Base-by-base conservation (phyloP, 23 tunicate species). In the Corella eumyota region DNA sequence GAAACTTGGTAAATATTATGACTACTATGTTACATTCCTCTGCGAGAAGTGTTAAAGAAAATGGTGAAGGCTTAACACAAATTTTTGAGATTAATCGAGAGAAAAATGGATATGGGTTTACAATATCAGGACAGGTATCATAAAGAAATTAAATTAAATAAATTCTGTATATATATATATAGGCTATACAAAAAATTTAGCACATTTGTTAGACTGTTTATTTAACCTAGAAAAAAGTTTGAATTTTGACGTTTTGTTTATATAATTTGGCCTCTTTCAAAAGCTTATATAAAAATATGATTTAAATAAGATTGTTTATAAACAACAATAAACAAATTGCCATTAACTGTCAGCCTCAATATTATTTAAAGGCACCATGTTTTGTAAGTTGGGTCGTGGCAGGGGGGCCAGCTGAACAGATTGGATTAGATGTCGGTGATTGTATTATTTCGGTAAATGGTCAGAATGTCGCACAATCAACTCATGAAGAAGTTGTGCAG, bases 101-200 rank as follows among this genome's bases (percentile, higher is more conserved):
- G 6, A 66, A 50, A 40, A 70, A 61, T 64, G 92, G 92, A 36
- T 82, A 60, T 62, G 92, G 92, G 40, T 82, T 82, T 46, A 74
- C 77, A 3, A 31, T 79, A 29, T 79, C 87, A 62, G 87, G 87
- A 55, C 87, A 79, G 60, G 87, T 79, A 56, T 15, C 13, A 13
- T 21, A 13, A 19, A 60, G 31, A 13, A 26, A 60, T 0, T 53
- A 21, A 7, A 6, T 23, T 53, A 44, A 44, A 44, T 17, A 44
- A 44, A 44, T 11, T 11, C 15, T 44, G 17, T 17, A 17, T 13
- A 17, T 44, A 44, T 44, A 13, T 11, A 17, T 44, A 17, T 13
- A 11, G 17, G 17, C 17, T 11, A 11, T 11, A 44, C 13, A 11
- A 44, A 13, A 13, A 11, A 11, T 44, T 11, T 44, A 11, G n/a